A percentile compares a stretch with the other conserved stretches of the same genome.
These are phyloP conservation scores for Noctua janthe DNA, from an alignment of 2,888 invertebrate species.

Conservation along the genomic window DNA sequence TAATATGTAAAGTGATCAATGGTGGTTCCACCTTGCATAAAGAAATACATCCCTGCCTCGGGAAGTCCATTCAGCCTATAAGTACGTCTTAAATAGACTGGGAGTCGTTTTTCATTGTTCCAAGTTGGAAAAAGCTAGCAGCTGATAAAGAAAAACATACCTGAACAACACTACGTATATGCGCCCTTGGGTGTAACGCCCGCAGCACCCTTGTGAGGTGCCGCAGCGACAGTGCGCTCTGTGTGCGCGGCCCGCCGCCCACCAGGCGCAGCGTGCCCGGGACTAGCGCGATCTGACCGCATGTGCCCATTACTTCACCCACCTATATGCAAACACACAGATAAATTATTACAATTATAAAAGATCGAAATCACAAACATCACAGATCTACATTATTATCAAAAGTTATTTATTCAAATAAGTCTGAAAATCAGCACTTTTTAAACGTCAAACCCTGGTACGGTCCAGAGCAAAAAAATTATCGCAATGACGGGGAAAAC, in stretches of 20 bases:
- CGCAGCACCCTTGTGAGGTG: constrained; percentile 95
- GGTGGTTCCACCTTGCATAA: not conserved
- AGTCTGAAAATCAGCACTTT: too few species aligned
- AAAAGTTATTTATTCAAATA: not conserved
- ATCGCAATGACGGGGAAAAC: too few species aligned
- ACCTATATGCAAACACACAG: constrained; percentile 87
- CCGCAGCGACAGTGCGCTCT: constrained; percentile 95
- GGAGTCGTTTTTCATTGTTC: not conserved
- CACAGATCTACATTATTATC: not conserved
- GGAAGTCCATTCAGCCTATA: not conserved
- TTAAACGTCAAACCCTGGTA: too few species aligned
- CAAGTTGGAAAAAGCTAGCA: not conserved
- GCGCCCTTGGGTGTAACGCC: constrained; percentile 94
- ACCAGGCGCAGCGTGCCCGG: constrained; percentile 88
- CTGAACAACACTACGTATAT: constrained; percentile 95
- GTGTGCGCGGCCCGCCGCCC: constrained; percentile 93
- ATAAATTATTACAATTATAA: not conserved
- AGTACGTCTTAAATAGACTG: not conserved
- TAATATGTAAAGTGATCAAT: not conserved
- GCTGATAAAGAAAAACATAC: constrained; percentile 74
- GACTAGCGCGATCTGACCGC: constrained; percentile 97
- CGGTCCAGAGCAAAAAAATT: too few species aligned
- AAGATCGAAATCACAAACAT: not conserved
- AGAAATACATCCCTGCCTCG: not conserved
- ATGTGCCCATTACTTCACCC: constrained; percentile 95